Evolutionary conservation across 2,888 invertebrate species (phyloP), one percentile per base, ranked within the genome.

Genomic region (Rhogogaster chlorosoma): DNA sequence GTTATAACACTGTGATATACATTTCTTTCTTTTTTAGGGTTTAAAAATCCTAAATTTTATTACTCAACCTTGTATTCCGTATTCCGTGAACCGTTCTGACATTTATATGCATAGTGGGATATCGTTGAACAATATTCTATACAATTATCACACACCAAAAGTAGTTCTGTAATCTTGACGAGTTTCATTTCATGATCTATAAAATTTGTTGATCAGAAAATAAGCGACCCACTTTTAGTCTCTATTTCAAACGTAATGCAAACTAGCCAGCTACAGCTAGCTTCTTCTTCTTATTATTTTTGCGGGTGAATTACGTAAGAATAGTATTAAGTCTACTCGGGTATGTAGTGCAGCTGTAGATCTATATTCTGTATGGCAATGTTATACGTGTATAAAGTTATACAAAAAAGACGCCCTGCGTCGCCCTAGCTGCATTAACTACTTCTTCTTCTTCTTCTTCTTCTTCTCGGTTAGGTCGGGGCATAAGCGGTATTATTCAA

Each of bases 11-110:
- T 18, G 75, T 57, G 61, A 67, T 32, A 61, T 80, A 80, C 15
- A 80, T n/a, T 61, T n/a, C n/a, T n/a, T n/a, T n/a, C n/a, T n/a
- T n/a, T 80, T 80, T 15, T 12, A 36, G 57, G 6, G 12, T 61
- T 61, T n/a, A 61, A 49, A 80, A 80, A 80, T 80, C 15, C 77
- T 29, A n/a, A 77, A 77, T 49, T 49, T 53, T n/a, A 53, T 18
- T n/a, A 53, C 1, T 7, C n/a, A 53, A 53, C 53, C n/a, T n/a
- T 53, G 0, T n/a, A 53, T 53, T n/a, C 1, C 6, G 53, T 53
- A 6, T 53, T 45, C 3, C 15, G 45, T 15, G 12, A 45, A 45
- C 15, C 45, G 15, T 45, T 10, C 3, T 10, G 0, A n/a, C n/a
- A n/a, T n/a, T n/a, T n/a, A n/a, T n/a, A n/a, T n/a, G 15, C 3